Percentiles rank a stretch among this genome's conserved stretches.
These are phyloP conservation scores for Boleophthalmus pectinirostris DNA, from an alignment of 2,113 vertebrate species.

Conservation along the genomic window DNA sequence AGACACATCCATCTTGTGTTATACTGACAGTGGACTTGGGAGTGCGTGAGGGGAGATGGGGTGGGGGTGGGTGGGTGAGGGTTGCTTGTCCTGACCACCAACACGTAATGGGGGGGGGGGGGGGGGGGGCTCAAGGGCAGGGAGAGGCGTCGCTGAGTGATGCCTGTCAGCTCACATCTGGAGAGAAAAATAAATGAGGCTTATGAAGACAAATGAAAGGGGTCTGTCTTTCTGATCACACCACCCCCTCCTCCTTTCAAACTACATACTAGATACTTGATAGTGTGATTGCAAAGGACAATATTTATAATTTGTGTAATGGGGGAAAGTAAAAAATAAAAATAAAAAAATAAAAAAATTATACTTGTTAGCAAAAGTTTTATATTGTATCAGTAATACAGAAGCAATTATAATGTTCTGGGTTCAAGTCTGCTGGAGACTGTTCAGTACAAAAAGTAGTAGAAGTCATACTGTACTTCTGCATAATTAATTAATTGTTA, in stretches of 20 bases:
- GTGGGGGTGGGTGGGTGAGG: conserved; percentile 25
- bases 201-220: conserved; percentile 92
- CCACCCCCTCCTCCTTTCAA: neutral
- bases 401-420: neutral
- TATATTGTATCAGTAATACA: neutral
- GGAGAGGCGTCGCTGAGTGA: conserved; percentile 81
- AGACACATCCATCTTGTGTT: conserved; percentile 98
- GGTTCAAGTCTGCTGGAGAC: neutral
- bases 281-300: neutral
- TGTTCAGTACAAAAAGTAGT: no score
- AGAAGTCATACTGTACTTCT: no score
- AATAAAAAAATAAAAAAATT: no score
- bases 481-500: no score
- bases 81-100: conserved; percentile 80
- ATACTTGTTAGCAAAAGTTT: neutral
- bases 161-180: conserved; percentile 95
- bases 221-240: conserved; percentile 34
- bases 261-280: conserved; percentile 2
- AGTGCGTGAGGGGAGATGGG: conserved; percentile 30
- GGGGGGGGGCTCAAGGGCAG: conserved; percentile 21
- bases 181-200: conserved; percentile 93
- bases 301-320: neutral
- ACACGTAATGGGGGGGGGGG: conserved; percentile 23
- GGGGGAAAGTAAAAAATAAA: neutral
- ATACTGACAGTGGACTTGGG: conserved; percentile 83